Evolutionary conservation across 2,113 vertebrate species (phyloP).

Genomic region (Bubalus kerabau): DNA sequence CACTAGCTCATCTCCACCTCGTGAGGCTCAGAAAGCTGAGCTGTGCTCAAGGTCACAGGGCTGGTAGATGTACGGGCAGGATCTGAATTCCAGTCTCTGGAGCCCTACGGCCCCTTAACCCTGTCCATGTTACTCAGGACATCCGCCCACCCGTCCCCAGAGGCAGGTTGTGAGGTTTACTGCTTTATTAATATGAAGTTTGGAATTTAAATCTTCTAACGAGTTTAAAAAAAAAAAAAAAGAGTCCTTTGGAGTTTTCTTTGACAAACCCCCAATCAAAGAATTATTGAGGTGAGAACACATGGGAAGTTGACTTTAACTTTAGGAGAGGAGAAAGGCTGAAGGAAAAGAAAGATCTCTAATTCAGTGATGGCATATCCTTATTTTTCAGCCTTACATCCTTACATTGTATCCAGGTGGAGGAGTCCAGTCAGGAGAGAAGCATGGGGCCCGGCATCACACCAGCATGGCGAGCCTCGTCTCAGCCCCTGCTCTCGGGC

Average conservation of each 20-base stretch:
- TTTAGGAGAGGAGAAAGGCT: background rate
- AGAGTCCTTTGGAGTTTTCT: background rate
- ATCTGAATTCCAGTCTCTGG: background rate
- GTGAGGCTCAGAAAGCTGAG: background rate
- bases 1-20: background rate
- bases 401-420: background rate
- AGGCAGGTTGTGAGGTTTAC: background rate
- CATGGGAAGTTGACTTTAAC: background rate
- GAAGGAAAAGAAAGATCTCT: background rate
- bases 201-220: constrained; percentile 54
- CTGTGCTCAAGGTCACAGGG: background rate
- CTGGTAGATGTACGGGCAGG: background rate
- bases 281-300: background rate
- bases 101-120: background rate
- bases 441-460: background rate
- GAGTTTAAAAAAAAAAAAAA: background rate
- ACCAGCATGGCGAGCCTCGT: rapidly evolving
- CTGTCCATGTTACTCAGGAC: background rate
- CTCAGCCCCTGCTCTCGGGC: background rate
- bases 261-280: background rate
- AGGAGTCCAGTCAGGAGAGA: background rate
- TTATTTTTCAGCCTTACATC: background rate
- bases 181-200: constrained; percentile 64
- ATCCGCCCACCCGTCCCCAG: background rate
- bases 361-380: background rate